These are phyloP conservation scores for Pedetes capensis DNA, from an alignment of 2,113 vertebrate genomes.

Conservation along the genomic window DNA sequence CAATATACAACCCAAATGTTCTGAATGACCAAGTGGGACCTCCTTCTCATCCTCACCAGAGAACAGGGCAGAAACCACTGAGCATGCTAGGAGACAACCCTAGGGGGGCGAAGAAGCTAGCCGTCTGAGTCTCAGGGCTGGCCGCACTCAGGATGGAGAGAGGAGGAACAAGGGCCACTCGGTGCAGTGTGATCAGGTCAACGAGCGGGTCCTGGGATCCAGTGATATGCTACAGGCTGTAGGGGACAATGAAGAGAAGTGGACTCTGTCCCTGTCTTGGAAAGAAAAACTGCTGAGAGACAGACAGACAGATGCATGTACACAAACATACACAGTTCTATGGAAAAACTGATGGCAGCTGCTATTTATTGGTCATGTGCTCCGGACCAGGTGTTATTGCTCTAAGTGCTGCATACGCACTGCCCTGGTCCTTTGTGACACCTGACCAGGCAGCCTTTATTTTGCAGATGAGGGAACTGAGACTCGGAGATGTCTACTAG, in stretches of 20 bases:
- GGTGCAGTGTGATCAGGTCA: not conserved
- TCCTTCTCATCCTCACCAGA: not conserved
- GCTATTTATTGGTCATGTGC: not conserved
- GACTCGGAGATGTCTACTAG: not conserved
- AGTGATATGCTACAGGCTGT: not conserved
- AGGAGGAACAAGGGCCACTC: not conserved
- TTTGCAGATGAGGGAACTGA: not conserved
- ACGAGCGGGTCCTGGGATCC: not conserved
- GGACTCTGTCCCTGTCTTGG: too few relatives aligned
- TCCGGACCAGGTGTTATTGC: not conserved
- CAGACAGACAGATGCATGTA: not conserved
- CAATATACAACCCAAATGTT: not conserved
- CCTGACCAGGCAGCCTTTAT: not conserved
- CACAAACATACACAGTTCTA: not conserved
- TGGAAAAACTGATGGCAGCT: not conserved
- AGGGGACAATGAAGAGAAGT: not conserved
- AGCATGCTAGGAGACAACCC: not conserved
- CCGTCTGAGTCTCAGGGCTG: not conserved
- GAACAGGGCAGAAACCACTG: too few relatives aligned
- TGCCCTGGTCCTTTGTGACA: not conserved
- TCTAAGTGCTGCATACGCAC: not conserved
- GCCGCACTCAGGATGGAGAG: not conserved
- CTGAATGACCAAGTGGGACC: not conserved
- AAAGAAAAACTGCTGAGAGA: not conserved
- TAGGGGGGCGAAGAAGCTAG: not conserved